phyloP scores from a whole-genome alignment of 2,888 invertebrate genomes.

The Zaprionus bogoriensis region DNA sequence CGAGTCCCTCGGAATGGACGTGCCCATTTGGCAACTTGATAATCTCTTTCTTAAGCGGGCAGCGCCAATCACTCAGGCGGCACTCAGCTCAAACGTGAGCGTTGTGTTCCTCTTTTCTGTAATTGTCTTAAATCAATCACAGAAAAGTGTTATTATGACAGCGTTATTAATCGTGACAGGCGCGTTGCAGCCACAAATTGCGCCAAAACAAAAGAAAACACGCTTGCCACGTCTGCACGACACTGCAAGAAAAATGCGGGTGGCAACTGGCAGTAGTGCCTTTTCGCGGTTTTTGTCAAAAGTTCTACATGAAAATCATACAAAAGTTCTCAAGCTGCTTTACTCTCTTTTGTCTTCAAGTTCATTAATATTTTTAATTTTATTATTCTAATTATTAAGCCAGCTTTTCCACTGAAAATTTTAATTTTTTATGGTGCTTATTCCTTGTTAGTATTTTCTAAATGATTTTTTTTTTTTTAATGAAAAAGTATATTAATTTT shows the following conservation, averaged over 20 bases:
- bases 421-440: too few species aligned
- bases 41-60: slow-evolving; percentile 76
- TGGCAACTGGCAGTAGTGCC: too few species aligned
- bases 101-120: slow-evolving; percentile 77
- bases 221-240: background rate
- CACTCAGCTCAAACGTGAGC: slow-evolving; percentile 67
- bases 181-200: slow-evolving; percentile 60
- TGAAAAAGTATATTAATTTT: too few species aligned
- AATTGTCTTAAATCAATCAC: slow-evolving; percentile 77
- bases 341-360: too few species aligned
- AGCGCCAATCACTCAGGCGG: slow-evolving; percentile 73
- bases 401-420: too few species aligned
- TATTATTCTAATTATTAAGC: too few species aligned
- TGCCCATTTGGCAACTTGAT: slow-evolving; percentile 78
- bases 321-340: too few species aligned
- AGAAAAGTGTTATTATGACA: slow-evolving; percentile 78
- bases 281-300: too few species aligned
- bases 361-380: too few species aligned
- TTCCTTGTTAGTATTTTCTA: too few species aligned
- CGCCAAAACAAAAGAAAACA: slow-evolving; percentile 19
- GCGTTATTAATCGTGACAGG: slow-evolving; percentile 78
- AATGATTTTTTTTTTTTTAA: too few species aligned
- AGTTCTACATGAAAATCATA: too few species aligned
- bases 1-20: slow-evolving; percentile 51
- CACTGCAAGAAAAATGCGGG: background rate